A percentile compares a stretch with the other conserved stretches of the same genome.
phyloP scores from a whole-genome alignment of 1,140 invertebrate genomes.

The Rhagoletis zephyria region DNA sequence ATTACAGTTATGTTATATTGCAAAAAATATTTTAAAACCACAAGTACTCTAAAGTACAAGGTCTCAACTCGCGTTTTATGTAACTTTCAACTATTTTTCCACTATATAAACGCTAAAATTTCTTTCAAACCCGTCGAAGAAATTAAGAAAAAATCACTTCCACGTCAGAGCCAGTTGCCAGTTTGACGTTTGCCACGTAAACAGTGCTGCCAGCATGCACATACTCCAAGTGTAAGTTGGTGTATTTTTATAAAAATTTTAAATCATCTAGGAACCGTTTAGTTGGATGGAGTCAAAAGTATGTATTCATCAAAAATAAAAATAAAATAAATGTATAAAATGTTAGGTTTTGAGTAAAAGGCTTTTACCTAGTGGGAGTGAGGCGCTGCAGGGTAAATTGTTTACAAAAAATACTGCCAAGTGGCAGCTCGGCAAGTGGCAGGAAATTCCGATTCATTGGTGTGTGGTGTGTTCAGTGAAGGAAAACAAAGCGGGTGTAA shows the following conservation, averaged over 20 bases:
- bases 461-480: too few species aligned
- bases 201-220: not conserved
- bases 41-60: not conserved
- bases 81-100: not conserved
- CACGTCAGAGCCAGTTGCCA: conserved; percentile 69
- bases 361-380: too few species aligned
- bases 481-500: too few species aligned
- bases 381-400: too few species aligned
- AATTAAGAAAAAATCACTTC: conserved; percentile 63
- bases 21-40: not conserved
- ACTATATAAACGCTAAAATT: not conserved
- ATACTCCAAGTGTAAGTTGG: not conserved
- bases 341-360: too few species aligned
- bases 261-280: too few species aligned
- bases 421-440: too few species aligned
- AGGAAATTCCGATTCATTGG: too few species aligned
- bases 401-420: too few species aligned
- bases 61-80: not conserved
- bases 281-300: too few species aligned
- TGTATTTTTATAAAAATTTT: not conserved
- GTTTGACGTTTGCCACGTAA: conserved; percentile 70
- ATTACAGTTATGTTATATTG: not conserved
- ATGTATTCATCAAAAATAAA: too few species aligned
- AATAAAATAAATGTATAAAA: too few species aligned
- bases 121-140: not conserved